phyloP scores from a whole-genome alignment of 2,113 vertebrate species.

The Dicentrarchus labrax region DNA sequence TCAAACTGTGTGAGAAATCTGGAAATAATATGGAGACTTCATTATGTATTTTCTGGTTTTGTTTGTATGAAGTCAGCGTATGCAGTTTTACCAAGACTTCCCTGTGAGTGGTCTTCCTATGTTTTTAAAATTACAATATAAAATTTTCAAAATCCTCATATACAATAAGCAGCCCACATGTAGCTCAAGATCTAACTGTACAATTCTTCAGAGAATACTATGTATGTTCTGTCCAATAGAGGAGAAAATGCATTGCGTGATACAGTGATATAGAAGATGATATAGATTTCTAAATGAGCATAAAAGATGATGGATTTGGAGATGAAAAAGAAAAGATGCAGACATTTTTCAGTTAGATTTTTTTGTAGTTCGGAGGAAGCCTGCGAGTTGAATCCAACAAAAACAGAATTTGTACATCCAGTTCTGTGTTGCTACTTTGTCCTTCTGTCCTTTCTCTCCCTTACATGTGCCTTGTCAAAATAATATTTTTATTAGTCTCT shows the following conservation, averaged over 20 bases:
- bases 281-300: not conserved
- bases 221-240: not conserved
- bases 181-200: not conserved
- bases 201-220: not conserved
- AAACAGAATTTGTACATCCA: constrained; percentile 12
- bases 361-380: not conserved
- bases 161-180: not conserved
- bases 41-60: not conserved
- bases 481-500: not conserved
- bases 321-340: not conserved
- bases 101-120: not conserved
- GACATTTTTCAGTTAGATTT: not conserved
- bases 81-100: no score
- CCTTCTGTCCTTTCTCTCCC: not conserved
- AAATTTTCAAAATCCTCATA: not conserved
- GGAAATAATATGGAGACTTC: constrained; percentile 1
- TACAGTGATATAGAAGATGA: no score
- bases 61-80: not conserved
- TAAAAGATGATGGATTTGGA: not conserved
- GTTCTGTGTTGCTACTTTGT: constrained; percentile 12
- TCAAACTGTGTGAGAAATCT: not conserved
- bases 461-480: not conserved
- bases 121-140: not conserved
- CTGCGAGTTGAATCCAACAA: constrained; percentile 14
- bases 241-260: not conserved